These are phyloP conservation scores for Myripristis jacobus DNA, from an alignment of 2,797 vertebrate species.

Conservation along the genomic window DNA sequence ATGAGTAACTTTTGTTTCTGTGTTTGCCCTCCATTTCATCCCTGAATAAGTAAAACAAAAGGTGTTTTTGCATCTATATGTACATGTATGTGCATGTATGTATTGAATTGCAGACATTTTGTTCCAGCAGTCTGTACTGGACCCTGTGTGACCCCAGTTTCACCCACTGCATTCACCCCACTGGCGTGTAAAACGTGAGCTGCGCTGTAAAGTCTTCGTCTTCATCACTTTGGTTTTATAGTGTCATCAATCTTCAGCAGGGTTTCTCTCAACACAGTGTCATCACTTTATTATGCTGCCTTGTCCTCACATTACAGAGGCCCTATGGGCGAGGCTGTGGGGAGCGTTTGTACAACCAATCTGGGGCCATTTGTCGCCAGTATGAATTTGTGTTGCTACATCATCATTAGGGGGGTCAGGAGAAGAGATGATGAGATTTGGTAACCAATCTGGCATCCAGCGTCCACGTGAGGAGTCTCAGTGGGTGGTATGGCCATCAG, in stretches of 20 bases:
- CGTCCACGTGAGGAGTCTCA: slow-evolving; percentile 4
- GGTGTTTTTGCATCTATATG: too few species aligned
- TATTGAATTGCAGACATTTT: too few species aligned
- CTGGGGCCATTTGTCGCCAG: neutral
- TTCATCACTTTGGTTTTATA: slow-evolving; percentile 26
- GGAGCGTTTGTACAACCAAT: neutral
- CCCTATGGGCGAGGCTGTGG: neutral
- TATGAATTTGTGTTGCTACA: slow-evolving; percentile 4
- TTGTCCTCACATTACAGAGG: neutral
- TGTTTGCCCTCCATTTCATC: too few species aligned
- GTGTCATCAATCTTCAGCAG: slow-evolving; percentile 18
- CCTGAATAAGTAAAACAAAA: too few species aligned
- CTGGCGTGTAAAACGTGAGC: slow-evolving; percentile 8
- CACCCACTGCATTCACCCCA: neutral
- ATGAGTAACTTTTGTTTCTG: too few species aligned
- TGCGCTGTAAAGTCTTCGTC: slow-evolving; percentile 7
- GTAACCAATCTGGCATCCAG: slow-evolving; percentile 12
- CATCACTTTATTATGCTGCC: neutral
- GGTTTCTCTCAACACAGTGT: slow-evolving; percentile 8
- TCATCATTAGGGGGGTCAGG: neutral
- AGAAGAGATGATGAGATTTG: slow-evolving; percentile 4
- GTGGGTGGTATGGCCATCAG: slow-evolving; percentile 23
- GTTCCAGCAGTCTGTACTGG: too few species aligned
- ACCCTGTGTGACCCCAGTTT: neutral
- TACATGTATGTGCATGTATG: too few species aligned